Evolutionary conservation across 1,140 invertebrate genomes (phyloP), one percentile per base, ranked within the genome.

Genomic region (Pogonomyrmex californicus): DNA sequence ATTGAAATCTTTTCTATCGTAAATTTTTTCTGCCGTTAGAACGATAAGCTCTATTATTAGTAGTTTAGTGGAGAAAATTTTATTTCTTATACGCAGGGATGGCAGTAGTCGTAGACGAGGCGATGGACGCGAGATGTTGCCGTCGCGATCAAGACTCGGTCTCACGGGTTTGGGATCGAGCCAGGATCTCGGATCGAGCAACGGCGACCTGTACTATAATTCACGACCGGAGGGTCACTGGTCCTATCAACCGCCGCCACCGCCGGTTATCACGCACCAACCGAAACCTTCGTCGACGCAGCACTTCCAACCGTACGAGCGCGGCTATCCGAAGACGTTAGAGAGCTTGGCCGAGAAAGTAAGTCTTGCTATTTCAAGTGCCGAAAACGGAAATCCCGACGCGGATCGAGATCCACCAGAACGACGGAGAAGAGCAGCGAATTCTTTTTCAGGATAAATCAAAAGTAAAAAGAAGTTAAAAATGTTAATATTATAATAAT

Each of bases 341-440:
- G 98, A 99, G 93, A 98, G 98, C 91, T 96, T 99, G 2, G 98
- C 98, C 0, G 98, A 99, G 94, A 98, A 98, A 96, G 97, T 95
- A 93, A 95, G 94, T 90, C 23, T 23, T 7, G n/a, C 56, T 65
- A 4, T 33, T 9, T 17, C 51, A 68, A 38, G 30, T 23, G 44
- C 12, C 79, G 75, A 49, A 68, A 81, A 85, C 23, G 23, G 2
- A 36, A 66, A 65, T 87, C 38, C 68, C 38, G 36, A 87, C 58
- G 76, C 81, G 77, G 66, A 58, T 90, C 49, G 88, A 90, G 88
- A 68, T 86, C n/a, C 65, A 88, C 47, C 54, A 14, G 2, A 85
- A 44, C 6, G 58, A 51, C 47, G 17, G 23, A 78, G 2, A 51
- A 41, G 14, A 51, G 23, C 1, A 47, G 33, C 4, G 23, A 82